Base-by-base conservation (phyloP, 2,888 invertebrate genomes). In the Xanthorhoe spadicearia region DNA sequence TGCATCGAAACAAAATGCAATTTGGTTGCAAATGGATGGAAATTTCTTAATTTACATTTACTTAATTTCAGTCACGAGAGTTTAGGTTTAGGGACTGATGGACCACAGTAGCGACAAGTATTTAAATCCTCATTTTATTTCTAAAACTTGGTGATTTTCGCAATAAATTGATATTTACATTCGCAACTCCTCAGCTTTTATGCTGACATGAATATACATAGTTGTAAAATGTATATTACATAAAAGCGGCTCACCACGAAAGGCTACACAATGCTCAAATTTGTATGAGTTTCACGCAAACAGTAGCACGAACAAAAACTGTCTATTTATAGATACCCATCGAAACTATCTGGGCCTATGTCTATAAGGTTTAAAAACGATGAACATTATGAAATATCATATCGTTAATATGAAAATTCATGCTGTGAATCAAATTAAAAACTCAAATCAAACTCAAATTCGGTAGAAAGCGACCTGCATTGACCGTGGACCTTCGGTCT, bases 1-100 rank as follows among this genome's bases (percentile, higher is more conserved):
- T 88, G 87, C 85, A 83, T 84, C 79, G 77, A 83, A 87, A 87
- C 82, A 83, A 84, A 86, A 84, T 85, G 84, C 84, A 87, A 88
- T 89, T 89, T 88, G 79, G 83, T 81, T 79, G 81, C 78, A 84
- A 89, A 86, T 86, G 81, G 81, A 84, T 85, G 79, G 81, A 83
- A 83, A 85, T 85, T 80, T 83, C 83, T 85, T 85, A 79, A 86
- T 85, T 88, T 83, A 75, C 64, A 66, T 65, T 48, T 8, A 53
- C 23, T 38, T 56, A 52, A 67, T 66, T 63, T 57, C 15, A 67
- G 64, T 61, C 66, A 64, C 57, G 60, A 67, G 61, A 51, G 23
- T 19, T 18, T 51, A 51, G 5, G 23, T 19, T 18, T 51, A 51
- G 5, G 13, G 23, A 51, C 51, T 51, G 23, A 51, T 51, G 51